These are phyloP conservation scores for Azorinus chamasolen DNA, from an alignment of 2,888 invertebrate species.

Conservation along the genomic window DNA sequence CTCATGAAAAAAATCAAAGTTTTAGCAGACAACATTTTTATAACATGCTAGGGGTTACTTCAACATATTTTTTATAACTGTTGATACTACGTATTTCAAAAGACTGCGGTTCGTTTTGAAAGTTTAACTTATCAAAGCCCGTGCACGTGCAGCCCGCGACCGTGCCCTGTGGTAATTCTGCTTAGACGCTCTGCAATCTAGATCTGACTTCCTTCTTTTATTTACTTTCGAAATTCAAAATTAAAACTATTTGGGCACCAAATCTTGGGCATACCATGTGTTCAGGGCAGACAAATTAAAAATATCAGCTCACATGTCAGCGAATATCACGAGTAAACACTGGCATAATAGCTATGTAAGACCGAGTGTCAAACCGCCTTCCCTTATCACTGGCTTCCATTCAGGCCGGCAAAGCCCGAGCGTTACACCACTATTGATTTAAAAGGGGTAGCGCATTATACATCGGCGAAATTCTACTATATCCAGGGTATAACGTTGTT, in stretches of 20 bases:
- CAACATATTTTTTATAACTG: too few relatives aligned
- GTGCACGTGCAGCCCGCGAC: slow-evolving; percentile 8
- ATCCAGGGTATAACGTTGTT: slow-evolving; percentile 38
- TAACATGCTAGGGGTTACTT: too few relatives aligned
- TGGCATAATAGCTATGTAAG: slow-evolving; percentile 60
- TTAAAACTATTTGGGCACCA: slow-evolving; percentile 27
- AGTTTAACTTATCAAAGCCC: too few relatives aligned
- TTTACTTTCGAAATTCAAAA: slow-evolving; percentile 29
- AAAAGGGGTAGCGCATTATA: slow-evolving; percentile 3
- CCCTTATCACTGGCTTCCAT: slow-evolving; percentile 56
- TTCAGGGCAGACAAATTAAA: slow-evolving; percentile 59
- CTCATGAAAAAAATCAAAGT: too few relatives aligned
- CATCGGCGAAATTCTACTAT: slow-evolving; percentile 42
- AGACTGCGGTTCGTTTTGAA: too few relatives aligned
- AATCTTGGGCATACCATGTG: slow-evolving; percentile 60
- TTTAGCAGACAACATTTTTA: too few relatives aligned
- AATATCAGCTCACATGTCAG: slow-evolving; percentile 62
- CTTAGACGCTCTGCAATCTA: slow-evolving; percentile 2
- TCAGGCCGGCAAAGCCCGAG: slow-evolving; percentile 49
- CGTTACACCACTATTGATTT: slow-evolving; percentile 56
- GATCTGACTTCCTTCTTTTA: slow-evolving; percentile 19
- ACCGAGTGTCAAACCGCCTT: slow-evolving; percentile 53
- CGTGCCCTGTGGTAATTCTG: not conserved
- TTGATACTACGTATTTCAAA: too few relatives aligned
- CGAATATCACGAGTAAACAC: slow-evolving; percentile 58